A percentile compares a stretch with the other conserved stretches of the same genome.
Conservation (phyloP, 2,113 vertebrate species). For the Pyxicephalus adspersus region DNA sequence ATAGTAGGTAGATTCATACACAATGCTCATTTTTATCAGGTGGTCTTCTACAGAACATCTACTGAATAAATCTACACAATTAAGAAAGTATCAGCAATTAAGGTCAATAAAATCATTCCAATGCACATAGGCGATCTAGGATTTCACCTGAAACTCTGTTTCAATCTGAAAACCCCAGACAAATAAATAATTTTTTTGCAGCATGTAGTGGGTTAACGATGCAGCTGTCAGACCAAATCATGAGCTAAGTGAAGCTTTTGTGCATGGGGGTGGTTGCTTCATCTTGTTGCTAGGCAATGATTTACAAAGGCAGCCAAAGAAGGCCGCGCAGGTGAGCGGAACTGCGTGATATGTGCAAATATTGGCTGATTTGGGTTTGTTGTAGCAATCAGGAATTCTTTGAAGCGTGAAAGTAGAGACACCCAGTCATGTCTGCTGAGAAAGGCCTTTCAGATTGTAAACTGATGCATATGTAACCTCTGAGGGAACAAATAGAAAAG, state of each 20-base stretch:
- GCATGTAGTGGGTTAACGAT: constrained; percentile 55
- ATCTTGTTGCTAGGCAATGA: constrained; percentile 78
- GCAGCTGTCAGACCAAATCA: constrained; percentile 68
- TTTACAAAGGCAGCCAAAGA: constrained; percentile 67
- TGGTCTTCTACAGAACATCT: too few species aligned
- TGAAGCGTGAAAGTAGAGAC: constrained; percentile 40
- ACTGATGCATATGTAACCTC: constrained; percentile 10
- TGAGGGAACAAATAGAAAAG: neutral
- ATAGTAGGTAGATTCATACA: too few species aligned
- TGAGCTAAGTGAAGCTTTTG: constrained; percentile 72
- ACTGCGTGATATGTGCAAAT: constrained; percentile 49
- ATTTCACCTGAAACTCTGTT: too few species aligned
- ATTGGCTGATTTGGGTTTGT: constrained; percentile 47
- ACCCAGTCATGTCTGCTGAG: constrained; percentile 1
- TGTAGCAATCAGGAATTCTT: constrained; percentile 31
- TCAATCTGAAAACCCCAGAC: too few species aligned
- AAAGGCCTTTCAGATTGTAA: constrained; percentile 35
- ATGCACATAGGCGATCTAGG: too few species aligned
- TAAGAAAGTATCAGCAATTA: too few species aligned
- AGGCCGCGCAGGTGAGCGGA: constrained; percentile 54
- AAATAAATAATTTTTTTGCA: neutral
- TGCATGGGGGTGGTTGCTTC: constrained; percentile 70
- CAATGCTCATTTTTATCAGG: too few species aligned
- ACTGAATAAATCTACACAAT: too few species aligned
- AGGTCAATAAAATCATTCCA: too few species aligned